These are phyloP conservation scores for Cotesia typhae DNA, from an alignment of 1,140 invertebrate genomes.

Conservation along the genomic window DNA sequence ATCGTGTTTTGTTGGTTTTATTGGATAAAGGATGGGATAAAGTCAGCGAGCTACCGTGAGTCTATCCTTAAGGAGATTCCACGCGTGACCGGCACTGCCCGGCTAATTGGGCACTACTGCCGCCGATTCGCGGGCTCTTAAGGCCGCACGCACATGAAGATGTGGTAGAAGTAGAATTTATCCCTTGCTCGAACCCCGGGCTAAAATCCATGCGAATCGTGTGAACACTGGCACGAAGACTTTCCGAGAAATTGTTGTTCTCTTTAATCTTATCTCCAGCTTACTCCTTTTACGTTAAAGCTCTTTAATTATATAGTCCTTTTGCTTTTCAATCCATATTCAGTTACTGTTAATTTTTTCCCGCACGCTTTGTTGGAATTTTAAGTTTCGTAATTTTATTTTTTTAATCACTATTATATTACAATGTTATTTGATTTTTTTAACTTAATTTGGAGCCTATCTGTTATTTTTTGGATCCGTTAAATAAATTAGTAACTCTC, in stretches of 20 bases:
- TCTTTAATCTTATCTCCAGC: not conserved
- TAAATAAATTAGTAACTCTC: slow-evolving; percentile 9
- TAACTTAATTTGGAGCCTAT: no score
- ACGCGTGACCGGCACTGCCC: slow-evolving; percentile 40
- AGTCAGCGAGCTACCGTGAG: slow-evolving; percentile 31
- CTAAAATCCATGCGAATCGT: slow-evolving; percentile 38
- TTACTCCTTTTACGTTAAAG: not conserved
- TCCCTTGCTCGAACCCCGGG: slow-evolving; percentile 24
- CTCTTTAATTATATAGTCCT: not conserved
- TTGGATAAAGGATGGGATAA: slow-evolving; percentile 30
- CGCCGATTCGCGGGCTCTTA: slow-evolving; percentile 32
- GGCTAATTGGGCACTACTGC: slow-evolving; percentile 41
- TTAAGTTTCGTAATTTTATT: not conserved
- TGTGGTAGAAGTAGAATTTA: slow-evolving; percentile 15
- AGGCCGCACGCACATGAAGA: slow-evolving; percentile 36
- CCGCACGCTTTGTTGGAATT: not conserved
- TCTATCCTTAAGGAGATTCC: slow-evolving; percentile 41
- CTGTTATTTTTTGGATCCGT: no score
- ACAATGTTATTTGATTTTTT: no score
- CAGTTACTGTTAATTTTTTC: not conserved
- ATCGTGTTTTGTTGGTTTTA: slow-evolving; percentile 28
- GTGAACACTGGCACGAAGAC: slow-evolving; percentile 38
- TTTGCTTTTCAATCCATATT: not conserved
- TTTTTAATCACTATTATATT: no score
- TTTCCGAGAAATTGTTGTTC: slow-evolving; percentile 28